Evolutionary conservation across 2,797 vertebrate species (phyloP).

Genomic region (Rhadinocentrus ornatus): DNA sequence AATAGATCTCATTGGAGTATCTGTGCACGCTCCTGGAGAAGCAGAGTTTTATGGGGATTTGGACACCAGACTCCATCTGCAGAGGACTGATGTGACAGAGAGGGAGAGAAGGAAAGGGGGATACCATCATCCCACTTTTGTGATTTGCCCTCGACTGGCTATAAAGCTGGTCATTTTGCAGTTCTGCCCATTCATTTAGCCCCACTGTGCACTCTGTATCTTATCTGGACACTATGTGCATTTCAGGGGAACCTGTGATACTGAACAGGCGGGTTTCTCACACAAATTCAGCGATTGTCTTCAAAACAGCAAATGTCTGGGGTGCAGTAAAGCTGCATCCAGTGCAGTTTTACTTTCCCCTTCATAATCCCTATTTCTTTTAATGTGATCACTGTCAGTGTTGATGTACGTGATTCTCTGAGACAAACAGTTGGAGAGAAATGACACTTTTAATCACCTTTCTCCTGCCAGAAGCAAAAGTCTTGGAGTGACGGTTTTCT

Average conservation of each 20-base stretch:
- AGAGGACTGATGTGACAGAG: constrained; percentile 29
- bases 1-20: constrained; percentile 3
- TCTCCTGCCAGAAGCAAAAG: constrained; percentile 5
- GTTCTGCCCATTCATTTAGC: constrained; percentile 31
- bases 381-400: constrained; percentile 17
- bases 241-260: constrained; percentile 42
- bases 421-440: constrained; percentile 10
- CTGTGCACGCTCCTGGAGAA: constrained; percentile 1
- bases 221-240: constrained; percentile 30
- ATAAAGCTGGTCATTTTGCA: constrained; percentile 9
- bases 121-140: constrained; percentile 43
- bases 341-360: constrained; percentile 26
- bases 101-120: constrained; percentile 31
- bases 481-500: constrained; percentile 22
- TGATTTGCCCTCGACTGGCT: constrained; percentile 38
- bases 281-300: constrained; percentile 47
- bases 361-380: constrained; percentile 22
- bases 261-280: constrained; percentile 23
- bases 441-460: constrained; percentile 2
- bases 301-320: constrained; percentile 48
- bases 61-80: constrained; percentile 30
- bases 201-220: constrained; percentile 32
- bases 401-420: constrained; percentile 18
- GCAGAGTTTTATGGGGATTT: constrained; percentile 29
- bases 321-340: constrained; percentile 14